phyloP scores from a whole-genome alignment of 92 coral and sea anemone species.

The Anthopleura xanthogrammica region DNA sequence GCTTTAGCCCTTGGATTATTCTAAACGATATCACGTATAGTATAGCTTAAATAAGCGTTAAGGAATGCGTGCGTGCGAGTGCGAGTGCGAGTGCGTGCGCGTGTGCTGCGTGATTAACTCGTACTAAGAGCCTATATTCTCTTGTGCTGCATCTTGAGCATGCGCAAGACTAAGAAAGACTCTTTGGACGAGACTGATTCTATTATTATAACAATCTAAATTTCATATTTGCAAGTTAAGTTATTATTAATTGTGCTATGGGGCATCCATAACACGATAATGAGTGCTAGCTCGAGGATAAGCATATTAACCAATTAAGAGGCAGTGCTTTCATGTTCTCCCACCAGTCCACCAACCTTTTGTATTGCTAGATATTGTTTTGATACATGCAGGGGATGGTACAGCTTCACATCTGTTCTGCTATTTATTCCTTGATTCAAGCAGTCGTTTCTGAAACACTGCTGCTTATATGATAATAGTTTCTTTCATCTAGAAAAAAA shows the following conservation, averaged over 20 bases:
- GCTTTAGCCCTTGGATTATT: slow-evolving; percentile 5
- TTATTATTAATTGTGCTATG: not conserved
- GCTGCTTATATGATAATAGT: slow-evolving; percentile 60
- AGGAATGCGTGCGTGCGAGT: slow-evolving; percentile 21
- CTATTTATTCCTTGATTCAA: slow-evolving; percentile 52
- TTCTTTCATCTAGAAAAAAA: slow-evolving; percentile 53
- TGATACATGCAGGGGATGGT: not conserved
- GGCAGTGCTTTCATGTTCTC: not conserved
- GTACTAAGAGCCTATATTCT: not conserved
- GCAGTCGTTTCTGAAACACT: slow-evolving; percentile 58
- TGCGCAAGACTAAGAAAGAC: slow-evolving; percentile 2
- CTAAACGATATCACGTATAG: slow-evolving; percentile 13
- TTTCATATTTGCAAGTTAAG: slow-evolving; percentile 5
- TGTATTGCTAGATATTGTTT: not conserved
- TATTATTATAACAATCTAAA: not conserved
- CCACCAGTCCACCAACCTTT: not conserved
- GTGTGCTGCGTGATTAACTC: slow-evolving; percentile 21
- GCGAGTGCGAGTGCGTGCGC: slow-evolving; percentile 33
- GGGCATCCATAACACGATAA: not conserved
- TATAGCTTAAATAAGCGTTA: slow-evolving; percentile 28
- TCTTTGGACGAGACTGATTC: not conserved
- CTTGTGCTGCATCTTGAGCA: not conserved
- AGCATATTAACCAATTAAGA: not conserved
- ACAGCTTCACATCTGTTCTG: not conserved
- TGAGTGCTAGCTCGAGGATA: not conserved